Evolutionary conservation across 2,113 vertebrate genomes (phyloP), one percentile per base, ranked within the genome.

Genomic region (Platysteira castanea): DNA sequence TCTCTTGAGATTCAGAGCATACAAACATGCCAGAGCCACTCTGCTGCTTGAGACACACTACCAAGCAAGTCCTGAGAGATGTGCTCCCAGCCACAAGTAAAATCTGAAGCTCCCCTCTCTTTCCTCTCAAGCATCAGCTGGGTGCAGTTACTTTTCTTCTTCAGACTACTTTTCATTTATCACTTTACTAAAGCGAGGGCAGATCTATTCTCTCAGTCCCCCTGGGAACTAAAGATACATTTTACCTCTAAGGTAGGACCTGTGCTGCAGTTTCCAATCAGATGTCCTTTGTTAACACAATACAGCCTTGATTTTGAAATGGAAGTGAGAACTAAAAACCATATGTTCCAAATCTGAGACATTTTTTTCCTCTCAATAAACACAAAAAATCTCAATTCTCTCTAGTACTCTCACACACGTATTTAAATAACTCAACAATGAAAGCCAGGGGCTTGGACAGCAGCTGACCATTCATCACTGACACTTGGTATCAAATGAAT

Each of bases 401-500:
- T 83, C 64, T 83, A 74, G 67, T 74, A 85, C 52, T 89, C 81
- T 70, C 26, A 30, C 50, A 63, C 15, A 70, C 0, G 0, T 84
- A 92, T 78, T 95, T 94, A 85, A 94, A 96, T 91, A 93, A 81
- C 79, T 81, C 60, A 70, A 13, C 84, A 95, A 94, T 94, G 64
- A 96, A 92, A 96, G 56, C 59, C 95, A 95, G 87, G 64, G 79
- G 59, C 84, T 93, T 95, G 92, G 90, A 77, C 60, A 92, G 63
- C 88, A 93, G 76, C 71, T 96, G 95, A 88, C 71, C 82, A 84
- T 93, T 92, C 86, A 83, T 86, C 90, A 90, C 17, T 78, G 88
- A 71, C 76, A 73, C 63, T 90, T 80, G 71, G 76, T 96, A 96
- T 86, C 92, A 93, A 93, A 56, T 90, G 53, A 90, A 92, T 75